Percentiles rank a stretch among this genome's conserved stretches.
These are phyloP conservation scores for Rhinoderma darwinii DNA, from an alignment of 2,113 vertebrate species.

Conservation along the genomic window DNA sequence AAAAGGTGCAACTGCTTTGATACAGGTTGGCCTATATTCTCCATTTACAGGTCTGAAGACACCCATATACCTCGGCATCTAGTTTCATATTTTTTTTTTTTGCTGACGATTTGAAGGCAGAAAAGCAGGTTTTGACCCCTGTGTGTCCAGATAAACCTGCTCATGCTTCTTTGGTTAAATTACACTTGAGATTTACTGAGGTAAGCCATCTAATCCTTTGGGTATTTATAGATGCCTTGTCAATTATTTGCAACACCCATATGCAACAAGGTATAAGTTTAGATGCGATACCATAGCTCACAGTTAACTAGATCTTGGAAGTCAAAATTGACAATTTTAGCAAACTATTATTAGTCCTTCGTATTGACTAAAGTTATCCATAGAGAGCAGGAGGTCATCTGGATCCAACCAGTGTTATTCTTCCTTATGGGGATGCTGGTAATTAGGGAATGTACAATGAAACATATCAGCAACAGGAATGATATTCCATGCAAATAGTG, in stretches of 20 bases:
- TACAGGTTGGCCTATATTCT: no score
- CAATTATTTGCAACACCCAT: constrained; percentile 7
- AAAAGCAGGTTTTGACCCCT: constrained; percentile 18
- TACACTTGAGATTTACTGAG: constrained; percentile 16
- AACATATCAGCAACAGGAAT: no score
- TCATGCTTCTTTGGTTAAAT: constrained; percentile 1
- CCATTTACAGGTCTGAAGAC: not conserved
- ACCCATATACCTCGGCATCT: not conserved
- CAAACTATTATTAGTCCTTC: not conserved
- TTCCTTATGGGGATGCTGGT: no score
- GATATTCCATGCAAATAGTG: no score
- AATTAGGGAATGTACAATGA: no score
- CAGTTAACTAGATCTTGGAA: not conserved
- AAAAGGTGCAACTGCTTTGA: no score
- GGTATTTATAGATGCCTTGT: constrained; percentile 15
- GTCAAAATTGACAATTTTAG: not conserved
- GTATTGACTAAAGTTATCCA: no score
- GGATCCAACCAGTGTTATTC: no score
- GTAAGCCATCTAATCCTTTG: constrained; percentile 38
- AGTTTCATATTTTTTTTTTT: not conserved
- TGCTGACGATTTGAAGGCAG: no score
- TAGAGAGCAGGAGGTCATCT: no score
- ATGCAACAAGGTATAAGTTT: not conserved
- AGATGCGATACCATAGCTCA: not conserved
- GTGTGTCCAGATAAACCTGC: constrained; percentile 23